A percentile compares a stretch with the other conserved stretches of the same genome.
phyloP scores from a whole-genome alignment of 2,797 vertebrate species.

The Arctocebus calabarensis region DNA sequence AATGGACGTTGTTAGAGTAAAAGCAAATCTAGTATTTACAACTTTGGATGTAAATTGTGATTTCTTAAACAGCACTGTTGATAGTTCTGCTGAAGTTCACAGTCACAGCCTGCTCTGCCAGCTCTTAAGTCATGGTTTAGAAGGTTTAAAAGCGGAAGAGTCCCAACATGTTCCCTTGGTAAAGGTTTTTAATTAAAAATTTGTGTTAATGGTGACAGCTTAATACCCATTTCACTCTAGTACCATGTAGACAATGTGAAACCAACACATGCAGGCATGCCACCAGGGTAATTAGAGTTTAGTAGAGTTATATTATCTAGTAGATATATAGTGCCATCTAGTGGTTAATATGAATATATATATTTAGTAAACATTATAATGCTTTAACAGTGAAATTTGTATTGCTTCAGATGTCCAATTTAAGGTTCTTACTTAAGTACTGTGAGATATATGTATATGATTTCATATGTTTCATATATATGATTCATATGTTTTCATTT shows the following conservation, averaged over 20 bases:
- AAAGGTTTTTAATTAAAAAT: too few relatives aligned
- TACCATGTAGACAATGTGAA: not conserved
- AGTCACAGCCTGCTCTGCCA: not conserved
- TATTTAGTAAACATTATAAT: not conserved
- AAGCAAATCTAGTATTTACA: not conserved
- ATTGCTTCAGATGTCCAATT: slow-evolving; percentile 5
- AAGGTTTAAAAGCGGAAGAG: too few relatives aligned
- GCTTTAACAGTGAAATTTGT: not conserved
- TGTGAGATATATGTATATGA: not conserved
- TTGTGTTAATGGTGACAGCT: too few relatives aligned
- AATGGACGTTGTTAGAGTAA: not conserved
- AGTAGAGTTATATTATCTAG: not conserved
- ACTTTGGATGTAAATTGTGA: not conserved
- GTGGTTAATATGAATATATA: slow-evolving; percentile 74
- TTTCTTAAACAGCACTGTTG: not conserved
- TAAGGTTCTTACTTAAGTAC: slow-evolving; percentile 27
- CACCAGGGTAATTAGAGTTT: not conserved
- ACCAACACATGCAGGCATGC: not conserved
- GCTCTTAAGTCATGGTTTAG: not conserved
- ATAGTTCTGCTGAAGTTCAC: not conserved
- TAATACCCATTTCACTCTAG: not conserved
- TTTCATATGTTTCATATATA: too few relatives aligned
- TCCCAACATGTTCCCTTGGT: too few relatives aligned
- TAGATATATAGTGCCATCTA: slow-evolving; percentile 82
- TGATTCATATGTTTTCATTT: slow-evolving; percentile 17